Conservation (phyloP, 2,888 invertebrate species). For the Tholera decimalis region DNA sequence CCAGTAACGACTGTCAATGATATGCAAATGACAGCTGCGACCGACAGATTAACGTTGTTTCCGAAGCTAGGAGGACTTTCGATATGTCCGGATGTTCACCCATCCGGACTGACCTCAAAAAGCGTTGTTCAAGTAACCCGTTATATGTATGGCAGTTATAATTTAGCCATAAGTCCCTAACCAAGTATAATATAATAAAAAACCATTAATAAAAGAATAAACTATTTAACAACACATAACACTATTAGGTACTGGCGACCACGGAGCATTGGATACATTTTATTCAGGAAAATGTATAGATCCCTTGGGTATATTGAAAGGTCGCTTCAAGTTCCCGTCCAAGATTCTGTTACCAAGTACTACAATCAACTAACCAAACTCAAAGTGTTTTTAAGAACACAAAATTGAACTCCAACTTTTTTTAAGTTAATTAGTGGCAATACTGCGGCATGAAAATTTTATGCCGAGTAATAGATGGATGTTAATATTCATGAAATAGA, state of each 20-base stretch:
- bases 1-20: no score
- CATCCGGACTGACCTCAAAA: no score
- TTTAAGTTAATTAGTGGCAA: slow-evolving; percentile 27
- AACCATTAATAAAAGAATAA: slow-evolving; percentile 23
- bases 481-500: slow-evolving; percentile 52
- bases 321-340: slow-evolving; percentile 22
- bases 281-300: slow-evolving; percentile 57
- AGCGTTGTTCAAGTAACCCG: background rate
- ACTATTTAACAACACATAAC: no score
- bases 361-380: slow-evolving; percentile 20
- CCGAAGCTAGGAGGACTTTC: no score
- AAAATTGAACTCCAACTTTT: slow-evolving; percentile 46
- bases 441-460: slow-evolving; percentile 18
- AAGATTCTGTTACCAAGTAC: slow-evolving; percentile 35
- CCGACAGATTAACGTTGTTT: no score
- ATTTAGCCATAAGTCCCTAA: no score
- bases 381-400: slow-evolving; percentile 46
- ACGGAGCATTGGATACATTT: slow-evolving; percentile 40
- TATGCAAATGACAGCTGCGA: no score
- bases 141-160: no score
- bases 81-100: no score
- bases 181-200: slow-evolving; percentile 24
- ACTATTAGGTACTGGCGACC: slow-evolving; percentile 29
- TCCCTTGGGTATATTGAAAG: slow-evolving; percentile 40
- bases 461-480: slow-evolving; percentile 15